Base-by-base conservation (phyloP, 2,888 invertebrate genomes). In the Noctua comes region DNA sequence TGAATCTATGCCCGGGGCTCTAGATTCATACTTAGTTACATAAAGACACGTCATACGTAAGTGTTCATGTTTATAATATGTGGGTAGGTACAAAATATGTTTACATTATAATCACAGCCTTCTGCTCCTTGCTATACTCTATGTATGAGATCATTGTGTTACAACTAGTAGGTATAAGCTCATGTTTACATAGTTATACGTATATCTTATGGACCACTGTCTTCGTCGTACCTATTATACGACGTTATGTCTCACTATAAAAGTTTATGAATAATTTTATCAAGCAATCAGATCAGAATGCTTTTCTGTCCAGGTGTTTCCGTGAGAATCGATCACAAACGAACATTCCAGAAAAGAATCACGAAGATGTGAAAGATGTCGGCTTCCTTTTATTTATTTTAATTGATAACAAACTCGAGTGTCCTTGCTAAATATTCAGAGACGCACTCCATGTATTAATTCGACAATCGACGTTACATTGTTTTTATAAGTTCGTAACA, bases 91-190 rank as follows among this genome's bases (percentile, higher is more conserved):
- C 79, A 84, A 82, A 89, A 80, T 87, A 83, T 93, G 92, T 93
- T 93, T 93, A 92, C 89, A 92, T 90, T 92, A 90, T 80, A 90
- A 89, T 90, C 89, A 89, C 91, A 90, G 88, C 87, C 87, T 86
- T 88, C 88, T 85, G 86, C 87, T 83, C 85, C 87, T 85, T 86
- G 86, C 85, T 83, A 83, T 82, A 83, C 81, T 80, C 77, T 79
- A 90, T 93, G 91, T 80, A 90, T 93, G 93, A 93, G 91, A 93
- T 93, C 93, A 91, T 90, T 87, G 88, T 85, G 84, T 83, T 80
- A 76, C 82, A 82, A 68, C 72, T 76, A 76, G 74, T 79, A 54
- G 79, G 68, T 77, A 68, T 68, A 82, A 83, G 71, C 83, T 86
- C 76, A 54, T 77, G 79, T 74, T 40, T 71, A 57, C 82, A 75